These are phyloP conservation scores for Cavia aperea DNA, from an alignment of 2,113 vertebrate species.

Conservation along the genomic window DNA sequence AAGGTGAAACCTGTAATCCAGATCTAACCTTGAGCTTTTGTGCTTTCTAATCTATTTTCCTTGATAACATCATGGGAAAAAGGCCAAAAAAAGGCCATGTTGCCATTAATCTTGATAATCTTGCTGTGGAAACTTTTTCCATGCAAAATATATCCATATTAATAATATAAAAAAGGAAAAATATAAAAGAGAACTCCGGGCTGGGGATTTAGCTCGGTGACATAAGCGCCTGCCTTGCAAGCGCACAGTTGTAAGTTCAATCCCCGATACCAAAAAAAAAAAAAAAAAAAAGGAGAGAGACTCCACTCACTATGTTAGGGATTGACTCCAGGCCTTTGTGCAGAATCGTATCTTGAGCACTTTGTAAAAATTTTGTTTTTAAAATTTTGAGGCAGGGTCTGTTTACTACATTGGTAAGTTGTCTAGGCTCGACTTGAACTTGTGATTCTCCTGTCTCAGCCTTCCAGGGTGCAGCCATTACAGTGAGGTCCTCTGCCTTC, in stretches of 20 bases:
- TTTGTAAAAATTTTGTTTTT: neutral
- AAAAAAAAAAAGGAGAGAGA: neutral
- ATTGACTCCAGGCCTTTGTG: neutral
- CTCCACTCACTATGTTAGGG: neutral
- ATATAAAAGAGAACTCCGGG: neutral
- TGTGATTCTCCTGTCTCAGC: neutral
- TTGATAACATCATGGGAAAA: neutral
- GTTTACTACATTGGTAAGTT: neutral
- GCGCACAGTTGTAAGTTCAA: no score
- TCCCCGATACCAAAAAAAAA: neutral
- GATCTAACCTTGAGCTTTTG: neutral
- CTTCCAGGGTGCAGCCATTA: neutral
- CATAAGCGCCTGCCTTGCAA: no score
- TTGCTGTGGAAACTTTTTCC: neutral
- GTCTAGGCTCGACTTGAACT: neutral
- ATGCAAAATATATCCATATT: neutral
- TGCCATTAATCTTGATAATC: slow-evolving; percentile 27
- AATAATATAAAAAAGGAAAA: slow-evolving; percentile 25
- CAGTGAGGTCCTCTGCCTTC: neutral
- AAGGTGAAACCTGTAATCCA: neutral
- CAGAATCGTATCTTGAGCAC: neutral
- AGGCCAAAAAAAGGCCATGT: neutral
- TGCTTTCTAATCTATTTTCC: slow-evolving; percentile 20
- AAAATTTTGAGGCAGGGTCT: neutral
- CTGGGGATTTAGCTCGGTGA: no score